These are phyloP conservation scores for Triplophysa siluroides DNA, from an alignment of 2,113 vertebrate species.

Conservation along the genomic window DNA sequence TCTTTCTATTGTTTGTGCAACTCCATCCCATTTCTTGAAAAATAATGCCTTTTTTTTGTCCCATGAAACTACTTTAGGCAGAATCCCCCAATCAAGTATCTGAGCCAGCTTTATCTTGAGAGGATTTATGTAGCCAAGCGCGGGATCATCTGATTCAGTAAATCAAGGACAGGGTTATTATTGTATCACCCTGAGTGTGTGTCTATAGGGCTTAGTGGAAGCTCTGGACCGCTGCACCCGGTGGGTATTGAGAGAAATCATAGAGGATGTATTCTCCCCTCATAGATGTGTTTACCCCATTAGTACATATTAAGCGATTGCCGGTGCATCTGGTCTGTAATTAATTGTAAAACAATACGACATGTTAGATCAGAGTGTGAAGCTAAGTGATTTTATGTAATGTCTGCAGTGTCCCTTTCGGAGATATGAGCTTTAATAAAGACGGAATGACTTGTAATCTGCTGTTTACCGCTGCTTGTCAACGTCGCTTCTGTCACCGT, in stretches of 20 bases:
- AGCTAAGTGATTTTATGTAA: constrained; percentile 1
- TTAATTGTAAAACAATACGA: constrained; percentile 34
- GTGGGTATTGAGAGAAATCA: constrained; percentile 28
- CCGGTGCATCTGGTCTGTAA: constrained; percentile 30
- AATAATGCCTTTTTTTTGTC: not conserved
- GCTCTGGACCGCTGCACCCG: constrained; percentile 1
- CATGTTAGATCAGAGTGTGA: constrained; percentile 20
- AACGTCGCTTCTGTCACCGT: constrained; percentile 35
- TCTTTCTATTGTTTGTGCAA: not conserved
- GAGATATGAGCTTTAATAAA: constrained; percentile 42
- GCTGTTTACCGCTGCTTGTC: constrained; percentile 36
- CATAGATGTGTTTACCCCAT: constrained; percentile 29
- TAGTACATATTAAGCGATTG: constrained; percentile 38
- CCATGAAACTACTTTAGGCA: not conserved
- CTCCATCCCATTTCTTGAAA: not conserved
- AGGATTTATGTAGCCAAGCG: constrained; percentile 31
- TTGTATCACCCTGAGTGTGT: not conserved
- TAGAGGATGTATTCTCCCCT: not conserved
- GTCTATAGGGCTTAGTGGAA: not conserved
- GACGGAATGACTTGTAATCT: constrained; percentile 44
- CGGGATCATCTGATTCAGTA: constrained; percentile 29
- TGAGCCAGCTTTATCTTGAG: constrained; percentile 23
- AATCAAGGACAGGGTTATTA: constrained; percentile 44
- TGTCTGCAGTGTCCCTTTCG: constrained; percentile 3
- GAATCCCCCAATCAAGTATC: not conserved